These are phyloP conservation scores for Margarornis squamiger DNA, from an alignment of 2,797 vertebrate genomes.

Conservation along the genomic window DNA sequence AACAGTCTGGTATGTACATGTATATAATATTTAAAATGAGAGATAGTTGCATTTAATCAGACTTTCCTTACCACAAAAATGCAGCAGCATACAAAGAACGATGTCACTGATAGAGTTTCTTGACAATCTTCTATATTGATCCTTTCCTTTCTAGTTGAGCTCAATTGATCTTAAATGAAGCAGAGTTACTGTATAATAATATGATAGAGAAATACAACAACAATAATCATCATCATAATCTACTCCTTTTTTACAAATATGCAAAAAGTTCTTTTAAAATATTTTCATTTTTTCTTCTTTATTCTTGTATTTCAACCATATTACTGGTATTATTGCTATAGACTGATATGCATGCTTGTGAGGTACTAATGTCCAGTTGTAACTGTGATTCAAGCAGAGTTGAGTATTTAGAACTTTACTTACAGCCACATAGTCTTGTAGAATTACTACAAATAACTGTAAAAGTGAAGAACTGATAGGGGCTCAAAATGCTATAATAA, in stretches of 20 bases:
- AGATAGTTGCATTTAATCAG: neutral
- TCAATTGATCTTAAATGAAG: neutral
- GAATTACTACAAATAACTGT: neutral
- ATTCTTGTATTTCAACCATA: neutral
- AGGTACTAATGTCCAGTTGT: neutral
- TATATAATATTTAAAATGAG: neutral
- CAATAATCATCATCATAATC: neutral
- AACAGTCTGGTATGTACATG: neutral
- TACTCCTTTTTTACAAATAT: neutral
- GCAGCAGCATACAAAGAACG: neutral
- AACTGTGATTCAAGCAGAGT: neutral
- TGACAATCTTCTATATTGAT: neutral
- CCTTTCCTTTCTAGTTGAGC: neutral
- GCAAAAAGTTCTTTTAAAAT: neutral
- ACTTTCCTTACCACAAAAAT: neutral
- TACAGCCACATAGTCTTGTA: neutral
- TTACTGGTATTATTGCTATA: neutral
- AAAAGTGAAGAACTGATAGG: neutral
- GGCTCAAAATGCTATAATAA: neutral
- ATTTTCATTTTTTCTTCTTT: neutral
- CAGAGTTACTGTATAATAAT: neutral
- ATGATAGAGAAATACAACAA: neutral
- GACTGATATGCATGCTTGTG: neutral
- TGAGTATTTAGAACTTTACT: neutral
- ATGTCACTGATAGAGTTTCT: neutral